Base-by-base conservation (phyloP, 1,140 invertebrate species). In the Uloborus diversus region DNA sequence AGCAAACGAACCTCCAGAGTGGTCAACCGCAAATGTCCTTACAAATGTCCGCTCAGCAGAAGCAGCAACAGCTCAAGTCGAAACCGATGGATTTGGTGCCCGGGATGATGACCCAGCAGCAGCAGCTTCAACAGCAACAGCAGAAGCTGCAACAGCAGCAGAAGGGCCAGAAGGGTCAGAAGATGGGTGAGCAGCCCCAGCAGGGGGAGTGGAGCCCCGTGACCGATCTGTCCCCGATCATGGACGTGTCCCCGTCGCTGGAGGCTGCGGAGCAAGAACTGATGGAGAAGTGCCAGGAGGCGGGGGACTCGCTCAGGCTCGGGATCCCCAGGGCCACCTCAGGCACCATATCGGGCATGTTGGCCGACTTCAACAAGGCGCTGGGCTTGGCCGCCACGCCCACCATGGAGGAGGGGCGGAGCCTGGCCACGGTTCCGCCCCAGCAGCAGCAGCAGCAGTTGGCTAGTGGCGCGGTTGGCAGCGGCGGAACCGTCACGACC, bases 211-310 rank as follows among this genome's bases (percentile, higher is more conserved):
- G 88, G 87, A 88, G 88, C 0, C 87, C 87, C n/a, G 85, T 87
- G 1, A 87, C 86, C 35, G 88, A 89, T 61, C 84, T 89, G 5
- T 89, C 88, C 11, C 88, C 88, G 4, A 89, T 89, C 49, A 62
- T 88, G 65, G 88, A 89, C 83, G 88, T 89, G 1, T 89, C 88
- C 4, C 88, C 88, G 1, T 88, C 88, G 0, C 79, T 89, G 25
- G 88, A 89, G 83, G 85, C 87, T 75, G 87, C 88, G 4, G 80
- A 81, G 51, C 87, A 88, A 69, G 86, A 86, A 66, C 85, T 88
- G 76, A 88, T 89, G 87, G 82, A 84, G 66, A 81, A 80, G 62
- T 81, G 59, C 35, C 7, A 9, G 7, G 61, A 81, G 65, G 61
- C 68, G 51, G 68, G 7, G 9, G 30, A 62, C 32, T 33, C 53